Evolutionary conservation across 2,797 vertebrate species (phyloP).

Genomic region (Molossus molossus): DNA sequence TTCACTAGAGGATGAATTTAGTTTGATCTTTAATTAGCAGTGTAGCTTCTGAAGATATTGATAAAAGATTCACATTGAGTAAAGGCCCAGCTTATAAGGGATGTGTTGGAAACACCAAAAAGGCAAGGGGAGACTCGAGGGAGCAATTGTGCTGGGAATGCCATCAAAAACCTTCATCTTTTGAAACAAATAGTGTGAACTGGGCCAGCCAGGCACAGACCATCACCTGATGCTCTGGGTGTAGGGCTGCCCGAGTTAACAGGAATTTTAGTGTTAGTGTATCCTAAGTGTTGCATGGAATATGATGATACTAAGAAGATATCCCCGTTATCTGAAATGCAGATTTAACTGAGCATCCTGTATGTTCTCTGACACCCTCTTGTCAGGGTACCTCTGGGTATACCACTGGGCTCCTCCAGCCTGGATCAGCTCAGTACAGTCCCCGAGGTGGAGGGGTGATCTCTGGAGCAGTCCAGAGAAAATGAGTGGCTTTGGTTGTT

Average conservation of each 20-base stretch:
- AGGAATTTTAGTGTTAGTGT: background rate
- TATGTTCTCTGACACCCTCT: background rate
- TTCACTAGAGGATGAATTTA: background rate
- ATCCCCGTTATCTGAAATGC: background rate
- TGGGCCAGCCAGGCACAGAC: accelerated
- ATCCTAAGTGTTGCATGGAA: background rate
- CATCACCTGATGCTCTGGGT: background rate
- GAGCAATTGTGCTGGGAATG: background rate
- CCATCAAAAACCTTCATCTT: background rate
- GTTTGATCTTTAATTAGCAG: constrained; percentile 51
- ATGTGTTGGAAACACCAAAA: background rate
- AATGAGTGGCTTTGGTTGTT: background rate
- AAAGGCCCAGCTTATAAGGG: background rate
- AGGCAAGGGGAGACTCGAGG: background rate
- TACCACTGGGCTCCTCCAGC: accelerated
- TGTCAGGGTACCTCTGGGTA: background rate
- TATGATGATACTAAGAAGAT: accelerated
- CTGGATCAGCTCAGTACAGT: accelerated
- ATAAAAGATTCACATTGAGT: background rate
- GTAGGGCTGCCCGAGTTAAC: background rate
- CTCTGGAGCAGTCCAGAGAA: background rate
- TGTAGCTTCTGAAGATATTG: constrained; percentile 47
- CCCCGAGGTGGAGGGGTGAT: background rate
- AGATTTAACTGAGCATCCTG: background rate
- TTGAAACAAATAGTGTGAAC: background rate